Base-by-base conservation (phyloP, 2,113 vertebrate species). In the Sclerurus mexicanus region DNA sequence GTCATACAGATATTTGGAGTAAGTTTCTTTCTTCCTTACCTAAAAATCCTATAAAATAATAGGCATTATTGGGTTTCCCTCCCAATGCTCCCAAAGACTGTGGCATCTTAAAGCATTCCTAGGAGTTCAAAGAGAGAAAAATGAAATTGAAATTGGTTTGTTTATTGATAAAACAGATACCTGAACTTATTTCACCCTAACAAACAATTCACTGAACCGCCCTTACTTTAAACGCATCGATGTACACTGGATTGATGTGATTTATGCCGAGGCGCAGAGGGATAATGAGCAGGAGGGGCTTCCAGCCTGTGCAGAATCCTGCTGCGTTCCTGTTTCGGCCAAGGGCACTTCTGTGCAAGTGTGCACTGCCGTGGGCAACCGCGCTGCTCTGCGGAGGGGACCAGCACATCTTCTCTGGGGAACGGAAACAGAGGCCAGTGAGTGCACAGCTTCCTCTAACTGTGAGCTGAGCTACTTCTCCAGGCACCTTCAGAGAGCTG, bases 101-200 rank as follows among this genome's bases (percentile, higher is more conserved):
- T 58, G 99, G 98, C 98, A 99, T 99, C 98, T 99, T 99, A 98
- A 99, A 99, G 98, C 98, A 99, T 96, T 99, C 99, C 99, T 99
- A 95, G 92, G 88, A 89, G 95, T 93, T 85, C 87, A 97, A 98
- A 98, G 87, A 91, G 83, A 97, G 47, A 63, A 77, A 94, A 84
- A 93, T 44, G 49, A 96, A 80, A 94, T 86, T 67, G 50, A 96
- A 86, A 92, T 86, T 67, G 71, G 81, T 88, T 81, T 94, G 75
- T 94, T 87, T 71, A 95, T 35, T 89, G 79, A 89, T 89, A 15
- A 23, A 86, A 93, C 73, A 68, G 92, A 93, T 49, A 91, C 80
- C 72, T 75, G n/a, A 95, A 87, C 44, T 90, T 81, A 86, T 63
- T 91, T 92, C 94, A 87, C 20, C 28, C 8, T 60, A 69, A 85